phyloP scores from a whole-genome alignment of 2,113 vertebrate genomes.

The Podarcis raffonei region DNA sequence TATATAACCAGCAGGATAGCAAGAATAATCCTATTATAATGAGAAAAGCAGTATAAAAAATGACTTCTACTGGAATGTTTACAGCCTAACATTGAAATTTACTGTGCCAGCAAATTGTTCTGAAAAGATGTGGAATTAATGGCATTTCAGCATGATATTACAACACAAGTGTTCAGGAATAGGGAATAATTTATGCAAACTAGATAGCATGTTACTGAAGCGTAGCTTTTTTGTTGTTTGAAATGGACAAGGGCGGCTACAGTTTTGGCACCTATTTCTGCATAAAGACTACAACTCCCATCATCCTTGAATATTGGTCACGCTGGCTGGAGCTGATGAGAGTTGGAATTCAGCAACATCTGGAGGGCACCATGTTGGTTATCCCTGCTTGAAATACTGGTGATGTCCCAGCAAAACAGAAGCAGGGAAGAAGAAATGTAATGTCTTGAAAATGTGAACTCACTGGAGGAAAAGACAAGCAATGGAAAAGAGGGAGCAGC shows the following conservation, averaged over 20 bases:
- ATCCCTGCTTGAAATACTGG: neutral
- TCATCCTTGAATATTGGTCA: too few relatives aligned
- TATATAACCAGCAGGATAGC: neutral
- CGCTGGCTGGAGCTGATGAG: neutral
- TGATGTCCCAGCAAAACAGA: neutral
- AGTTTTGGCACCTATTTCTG: neutral
- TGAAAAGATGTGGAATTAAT: neutral
- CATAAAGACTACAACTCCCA: too few relatives aligned
- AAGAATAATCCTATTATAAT: neutral
- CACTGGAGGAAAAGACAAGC: neutral
- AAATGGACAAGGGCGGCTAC: neutral
- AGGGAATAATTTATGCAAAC: neutral
- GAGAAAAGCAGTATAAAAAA: constrained; percentile 12
- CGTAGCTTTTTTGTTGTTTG: neutral
- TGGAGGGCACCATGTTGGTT: too few relatives aligned
- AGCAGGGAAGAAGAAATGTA: neutral
- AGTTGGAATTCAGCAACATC: neutral
- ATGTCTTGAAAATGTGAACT: neutral
- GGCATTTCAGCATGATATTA: neutral
- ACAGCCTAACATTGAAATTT: neutral
- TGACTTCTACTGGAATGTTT: neutral
- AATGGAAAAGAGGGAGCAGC: neutral
- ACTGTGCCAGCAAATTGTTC: neutral
- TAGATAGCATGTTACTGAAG: neutral
- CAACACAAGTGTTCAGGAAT: neutral